phyloP scores from a whole-genome alignment of 2,797 vertebrate genomes.

The Oryzias sinensis region DNA sequence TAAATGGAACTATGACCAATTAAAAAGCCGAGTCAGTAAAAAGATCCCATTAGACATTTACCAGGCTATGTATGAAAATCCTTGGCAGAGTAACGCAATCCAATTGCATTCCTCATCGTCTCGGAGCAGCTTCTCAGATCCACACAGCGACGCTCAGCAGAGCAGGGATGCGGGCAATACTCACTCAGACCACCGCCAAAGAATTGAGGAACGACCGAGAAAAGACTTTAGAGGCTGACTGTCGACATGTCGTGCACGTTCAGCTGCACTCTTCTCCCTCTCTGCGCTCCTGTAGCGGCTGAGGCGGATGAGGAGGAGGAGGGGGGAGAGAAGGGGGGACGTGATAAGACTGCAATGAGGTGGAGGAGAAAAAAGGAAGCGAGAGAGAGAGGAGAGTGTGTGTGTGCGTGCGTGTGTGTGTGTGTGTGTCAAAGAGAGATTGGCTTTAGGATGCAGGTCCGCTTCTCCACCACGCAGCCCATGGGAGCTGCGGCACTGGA shows the following conservation, averaged over 20 bases:
- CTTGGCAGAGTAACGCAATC: constrained; percentile 74
- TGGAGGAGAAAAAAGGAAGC: constrained; percentile 63
- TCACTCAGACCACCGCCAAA: constrained; percentile 79
- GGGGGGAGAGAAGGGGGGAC: constrained; percentile 40
- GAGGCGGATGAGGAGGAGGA: constrained; percentile 70
- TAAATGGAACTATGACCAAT: constrained; percentile 66
- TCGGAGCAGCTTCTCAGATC: constrained; percentile 57
- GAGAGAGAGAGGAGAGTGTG: constrained; percentile 34
- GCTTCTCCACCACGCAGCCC: constrained; percentile 69
- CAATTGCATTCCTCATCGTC: constrained; percentile 73
- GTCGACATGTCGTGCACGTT: constrained; percentile 78
- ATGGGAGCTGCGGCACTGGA: constrained; percentile 69
- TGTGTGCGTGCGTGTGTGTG: constrained; percentile 13
- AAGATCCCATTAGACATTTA: constrained; percentile 65
- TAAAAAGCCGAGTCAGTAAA: constrained; percentile 64
- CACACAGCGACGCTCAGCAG: constrained; percentile 67
- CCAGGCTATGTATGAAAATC: constrained; percentile 69
- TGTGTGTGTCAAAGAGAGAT: constrained; percentile 23
- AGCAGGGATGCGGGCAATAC: constrained; percentile 74
- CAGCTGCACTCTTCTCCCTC: constrained; percentile 69
- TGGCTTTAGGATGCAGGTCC: constrained; percentile 79
- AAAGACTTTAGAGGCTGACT: constrained; percentile 77
- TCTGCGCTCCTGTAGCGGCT: constrained; percentile 66
- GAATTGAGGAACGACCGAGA: constrained; percentile 74
- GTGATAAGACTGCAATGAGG: constrained; percentile 84